These are phyloP conservation scores for Steatornis caripensis DNA, from an alignment of 2,113 vertebrate species.

Conservation along the genomic window DNA sequence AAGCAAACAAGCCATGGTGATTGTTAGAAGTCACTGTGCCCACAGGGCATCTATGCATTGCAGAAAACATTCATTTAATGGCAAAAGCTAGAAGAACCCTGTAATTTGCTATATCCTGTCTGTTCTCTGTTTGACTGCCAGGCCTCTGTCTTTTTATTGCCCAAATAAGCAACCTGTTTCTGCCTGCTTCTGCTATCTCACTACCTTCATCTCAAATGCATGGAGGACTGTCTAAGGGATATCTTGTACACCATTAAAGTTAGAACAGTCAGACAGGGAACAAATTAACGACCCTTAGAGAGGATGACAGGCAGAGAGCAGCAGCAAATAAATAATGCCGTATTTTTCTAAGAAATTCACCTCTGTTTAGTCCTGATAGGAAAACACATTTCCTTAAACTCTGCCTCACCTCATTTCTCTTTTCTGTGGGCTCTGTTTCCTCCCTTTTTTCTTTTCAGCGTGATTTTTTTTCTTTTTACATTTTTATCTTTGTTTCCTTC, in stretches of 20 bases:
- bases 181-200: slow-evolving; percentile 20
- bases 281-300: slow-evolving; percentile 11
- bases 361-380: neutral
- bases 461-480: neutral
- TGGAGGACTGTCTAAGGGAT: neutral
- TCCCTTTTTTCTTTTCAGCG: slow-evolving; percentile 5
- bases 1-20: slow-evolving; percentile 46
- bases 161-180: slow-evolving; percentile 45
- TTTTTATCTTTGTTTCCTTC: slow-evolving; percentile 60
- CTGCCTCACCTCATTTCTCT: slow-evolving; percentile 32
- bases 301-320: slow-evolving; percentile 6
- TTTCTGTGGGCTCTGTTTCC: slow-evolving; percentile 31
- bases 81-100: slow-evolving; percentile 34
- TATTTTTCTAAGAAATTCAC: neutral
- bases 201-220: slow-evolving; percentile 40
- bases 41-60: slow-evolving; percentile 45
- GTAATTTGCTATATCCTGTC: slow-evolving; percentile 58
- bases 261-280: neutral
- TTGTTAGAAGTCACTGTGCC: slow-evolving; percentile 23
- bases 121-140: slow-evolving; percentile 51
- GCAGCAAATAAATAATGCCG: neutral
- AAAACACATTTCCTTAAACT: neutral
- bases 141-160: slow-evolving; percentile 53
- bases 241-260: neutral
- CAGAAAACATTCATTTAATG: slow-evolving; percentile 30